Conservation (phyloP, 2,888 invertebrate species). For the Carpatolechia fugitivella region DNA sequence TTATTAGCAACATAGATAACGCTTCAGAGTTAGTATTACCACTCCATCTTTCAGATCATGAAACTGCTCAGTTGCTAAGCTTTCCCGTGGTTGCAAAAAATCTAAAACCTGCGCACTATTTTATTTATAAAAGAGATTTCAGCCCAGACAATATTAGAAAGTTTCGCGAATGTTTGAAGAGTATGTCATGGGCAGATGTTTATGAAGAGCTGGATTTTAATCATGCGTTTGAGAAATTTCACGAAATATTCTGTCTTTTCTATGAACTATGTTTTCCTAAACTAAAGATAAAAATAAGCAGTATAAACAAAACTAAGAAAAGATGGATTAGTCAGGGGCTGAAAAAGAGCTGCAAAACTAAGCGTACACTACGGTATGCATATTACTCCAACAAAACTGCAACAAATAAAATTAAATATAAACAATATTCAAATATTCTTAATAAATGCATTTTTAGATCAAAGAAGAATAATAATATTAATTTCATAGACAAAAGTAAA, state of each 20-base stretch:
- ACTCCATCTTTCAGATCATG: slow-evolving; percentile 7
- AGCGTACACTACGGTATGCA: not conserved
- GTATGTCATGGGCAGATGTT: not conserved
- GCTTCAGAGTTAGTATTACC: not conserved
- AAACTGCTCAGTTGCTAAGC: not conserved
- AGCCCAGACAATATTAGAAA: slow-evolving; percentile 2
- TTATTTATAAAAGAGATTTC: slow-evolving; percentile 3
- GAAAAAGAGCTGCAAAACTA: not conserved
- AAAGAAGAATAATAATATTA: not conserved
- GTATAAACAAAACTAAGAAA: not conserved
- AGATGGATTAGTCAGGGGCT: slow-evolving; percentile 4
- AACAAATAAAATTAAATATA: not conserved
- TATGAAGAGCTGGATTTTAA: not conserved
- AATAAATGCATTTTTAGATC: not conserved
- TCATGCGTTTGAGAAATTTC: slow-evolving; percentile 8
- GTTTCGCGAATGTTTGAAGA: not conserved
- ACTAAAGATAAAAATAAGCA: slow-evolving; percentile 3
- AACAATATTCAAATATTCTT: not conserved
- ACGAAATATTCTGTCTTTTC: not conserved
- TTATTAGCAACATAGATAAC: not conserved
- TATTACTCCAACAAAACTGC: not conserved
- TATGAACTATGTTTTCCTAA: slow-evolving; percentile 11
- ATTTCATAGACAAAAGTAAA: not conserved
- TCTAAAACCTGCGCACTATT: not conserved
- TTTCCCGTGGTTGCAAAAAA: not conserved